Conservation (phyloP, 2,797 vertebrate species). For the Bufotes viridis region DNA sequence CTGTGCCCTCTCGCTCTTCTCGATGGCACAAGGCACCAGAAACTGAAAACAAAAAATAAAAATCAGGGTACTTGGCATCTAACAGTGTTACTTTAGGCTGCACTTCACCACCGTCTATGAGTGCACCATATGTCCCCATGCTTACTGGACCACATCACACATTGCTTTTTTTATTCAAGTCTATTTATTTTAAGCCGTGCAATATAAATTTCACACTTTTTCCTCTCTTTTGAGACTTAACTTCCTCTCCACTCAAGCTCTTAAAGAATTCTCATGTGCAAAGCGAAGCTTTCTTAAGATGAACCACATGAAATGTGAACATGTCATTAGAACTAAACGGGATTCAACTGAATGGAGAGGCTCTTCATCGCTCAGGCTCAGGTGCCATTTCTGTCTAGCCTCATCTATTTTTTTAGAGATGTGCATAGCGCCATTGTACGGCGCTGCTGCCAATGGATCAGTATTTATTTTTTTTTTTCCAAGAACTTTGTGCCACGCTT, state of each 20-base stretch:
- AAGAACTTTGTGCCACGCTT: constrained; percentile 23
- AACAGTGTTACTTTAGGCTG: constrained; percentile 31
- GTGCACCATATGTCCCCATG: background rate
- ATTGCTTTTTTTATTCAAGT: background rate
- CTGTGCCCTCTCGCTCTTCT: constrained; percentile 17
- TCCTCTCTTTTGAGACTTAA: background rate
- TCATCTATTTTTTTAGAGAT: constrained; percentile 12
- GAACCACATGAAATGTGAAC: constrained; percentile 55
- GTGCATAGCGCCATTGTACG: background rate
- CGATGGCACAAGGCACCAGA: constrained; percentile 48
- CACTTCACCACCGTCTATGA: constrained; percentile 20
- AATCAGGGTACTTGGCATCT: constrained; percentile 58
- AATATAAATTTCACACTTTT: constrained; percentile 27
- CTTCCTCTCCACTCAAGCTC: constrained; percentile 38
- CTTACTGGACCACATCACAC: constrained; percentile 1
- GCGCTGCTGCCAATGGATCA: background rate
- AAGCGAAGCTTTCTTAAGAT: constrained; percentile 53
- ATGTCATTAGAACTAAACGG: background rate
- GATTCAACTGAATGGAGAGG: constrained; percentile 5
- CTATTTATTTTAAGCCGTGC: constrained; percentile 52
- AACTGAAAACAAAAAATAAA: constrained; percentile 15
- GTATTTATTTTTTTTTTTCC: background rate
- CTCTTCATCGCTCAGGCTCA: constrained; percentile 24
- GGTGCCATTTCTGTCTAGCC: constrained; percentile 20
- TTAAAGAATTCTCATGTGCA: constrained; percentile 31